Conservation (phyloP, 2,888 invertebrate genomes). For the Metallyticus violacea region DNA sequence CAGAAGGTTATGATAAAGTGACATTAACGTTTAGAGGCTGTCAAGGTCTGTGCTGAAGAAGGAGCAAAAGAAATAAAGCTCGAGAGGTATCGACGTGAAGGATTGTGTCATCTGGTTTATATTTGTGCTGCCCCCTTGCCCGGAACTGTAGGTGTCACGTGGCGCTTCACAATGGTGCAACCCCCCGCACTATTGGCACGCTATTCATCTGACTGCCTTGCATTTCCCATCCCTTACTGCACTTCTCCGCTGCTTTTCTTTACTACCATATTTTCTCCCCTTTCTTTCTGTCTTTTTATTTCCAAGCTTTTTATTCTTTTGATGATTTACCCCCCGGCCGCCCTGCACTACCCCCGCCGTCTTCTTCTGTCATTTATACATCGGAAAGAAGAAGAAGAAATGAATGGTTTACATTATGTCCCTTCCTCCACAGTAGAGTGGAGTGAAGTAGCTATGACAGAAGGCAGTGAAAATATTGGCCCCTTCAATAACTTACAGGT, state of each 20-base stretch:
- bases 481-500: conserved; percentile 4
- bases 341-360: neutral
- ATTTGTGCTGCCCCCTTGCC: neutral
- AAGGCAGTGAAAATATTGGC: conserved; percentile 17
- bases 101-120: conserved; percentile 7
- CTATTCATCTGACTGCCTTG: conserved; percentile 3
- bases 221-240: neutral
- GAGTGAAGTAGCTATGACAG: conserved; percentile 14
- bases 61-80: too few relatives aligned
- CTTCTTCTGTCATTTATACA: conserved; percentile 17
- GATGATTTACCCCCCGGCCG: neutral
- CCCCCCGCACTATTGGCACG: conserved; percentile 10
- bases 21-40: too few relatives aligned
- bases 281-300: neutral
- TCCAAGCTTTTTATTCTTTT: conserved; percentile 4
- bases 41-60: too few relatives aligned
- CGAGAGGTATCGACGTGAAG: neutral
- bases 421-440: neutral
- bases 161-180: conserved; percentile 13
- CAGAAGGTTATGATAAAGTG: neutral
- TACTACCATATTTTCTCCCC: neutral
- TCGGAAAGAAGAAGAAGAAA: conserved; percentile 2
- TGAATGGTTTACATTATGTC: conserved; percentile 13
- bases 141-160: conserved; percentile 10
- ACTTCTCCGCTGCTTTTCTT: neutral